These are phyloP conservation scores for Lutraria lutraria DNA, from an alignment of 2,888 invertebrate genomes.

Conservation along the genomic window DNA sequence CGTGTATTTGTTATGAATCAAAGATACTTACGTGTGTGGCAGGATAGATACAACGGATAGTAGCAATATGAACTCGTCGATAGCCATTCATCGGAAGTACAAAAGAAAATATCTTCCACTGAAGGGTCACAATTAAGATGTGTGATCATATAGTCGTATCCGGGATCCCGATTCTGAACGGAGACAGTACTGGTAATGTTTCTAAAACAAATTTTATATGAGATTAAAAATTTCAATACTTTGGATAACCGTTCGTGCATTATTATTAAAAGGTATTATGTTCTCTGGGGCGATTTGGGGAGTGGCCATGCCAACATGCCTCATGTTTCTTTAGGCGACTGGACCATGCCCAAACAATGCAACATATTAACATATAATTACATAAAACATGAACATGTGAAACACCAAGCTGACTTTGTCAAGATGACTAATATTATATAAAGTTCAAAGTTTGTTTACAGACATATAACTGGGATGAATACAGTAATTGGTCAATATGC, in stretches of 20 bases:
- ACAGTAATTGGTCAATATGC: no score
- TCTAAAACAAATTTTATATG: neutral
- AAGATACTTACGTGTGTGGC: constrained; percentile 21
- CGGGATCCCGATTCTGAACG: neutral
- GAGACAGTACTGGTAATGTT: neutral
- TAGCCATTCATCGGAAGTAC: constrained; percentile 27
- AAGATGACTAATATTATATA: no score
- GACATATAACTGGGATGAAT: no score
- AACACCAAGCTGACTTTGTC: no score
- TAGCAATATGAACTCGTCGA: neutral
- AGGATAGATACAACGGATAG: neutral
- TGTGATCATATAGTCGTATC: neutral
- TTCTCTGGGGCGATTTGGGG: no score
- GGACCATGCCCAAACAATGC: no score
- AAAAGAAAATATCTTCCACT: constrained; percentile 32
- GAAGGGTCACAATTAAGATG: constrained; percentile 8
- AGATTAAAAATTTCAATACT: neutral
- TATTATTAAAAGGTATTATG: no score
- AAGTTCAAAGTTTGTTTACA: no score
- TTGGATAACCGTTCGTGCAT: neutral
- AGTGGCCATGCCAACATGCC: neutral
- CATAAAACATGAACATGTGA: no score
- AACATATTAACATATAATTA: no score
- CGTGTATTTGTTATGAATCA: no score
- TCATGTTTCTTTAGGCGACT: no score